Percentiles rank a stretch among this genome's conserved stretches.
phyloP scores from a whole-genome alignment of 2,113 vertebrate genomes.

The Campylorhamphus procurvoides region DNA sequence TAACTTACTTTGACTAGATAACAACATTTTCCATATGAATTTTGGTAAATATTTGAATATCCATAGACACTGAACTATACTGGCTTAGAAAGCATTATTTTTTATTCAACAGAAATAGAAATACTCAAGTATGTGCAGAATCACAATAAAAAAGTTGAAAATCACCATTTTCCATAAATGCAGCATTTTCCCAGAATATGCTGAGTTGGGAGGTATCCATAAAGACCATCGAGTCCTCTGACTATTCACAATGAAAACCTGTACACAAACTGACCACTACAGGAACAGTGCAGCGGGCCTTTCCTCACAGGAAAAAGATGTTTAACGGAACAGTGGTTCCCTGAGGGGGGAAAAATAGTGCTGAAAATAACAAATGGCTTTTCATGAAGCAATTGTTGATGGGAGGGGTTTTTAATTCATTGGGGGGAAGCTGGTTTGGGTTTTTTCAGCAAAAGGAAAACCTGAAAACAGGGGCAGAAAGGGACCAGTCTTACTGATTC shows the following conservation, averaged over 20 bases:
- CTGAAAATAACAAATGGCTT: neutral
- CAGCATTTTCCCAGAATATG: neutral
- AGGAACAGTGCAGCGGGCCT: neutral
- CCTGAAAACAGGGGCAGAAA: neutral
- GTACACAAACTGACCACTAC: neutral
- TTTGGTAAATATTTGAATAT: neutral
- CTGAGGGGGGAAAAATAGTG: accelerated
- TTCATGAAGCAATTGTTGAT: neutral
- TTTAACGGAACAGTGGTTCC: neutral
- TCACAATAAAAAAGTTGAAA: neutral
- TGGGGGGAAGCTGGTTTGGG: accelerated
- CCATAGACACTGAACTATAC: neutral
- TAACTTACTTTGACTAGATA: neutral
- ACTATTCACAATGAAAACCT: neutral
- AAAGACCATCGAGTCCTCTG: neutral
- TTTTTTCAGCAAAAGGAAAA: neutral
- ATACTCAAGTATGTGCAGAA: neutral
- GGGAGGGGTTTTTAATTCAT: neutral
- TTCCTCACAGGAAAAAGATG: neutral
- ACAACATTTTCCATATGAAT: neutral
- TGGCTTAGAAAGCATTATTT: neutral
- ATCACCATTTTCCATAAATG: neutral
- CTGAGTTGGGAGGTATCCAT: neutral
- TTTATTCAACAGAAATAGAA: neutral
- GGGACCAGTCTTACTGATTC: neutral